These are phyloP conservation scores for Cyrtodaria siliqua DNA, from an alignment of 2,888 invertebrate species.

Conservation along the genomic window DNA sequence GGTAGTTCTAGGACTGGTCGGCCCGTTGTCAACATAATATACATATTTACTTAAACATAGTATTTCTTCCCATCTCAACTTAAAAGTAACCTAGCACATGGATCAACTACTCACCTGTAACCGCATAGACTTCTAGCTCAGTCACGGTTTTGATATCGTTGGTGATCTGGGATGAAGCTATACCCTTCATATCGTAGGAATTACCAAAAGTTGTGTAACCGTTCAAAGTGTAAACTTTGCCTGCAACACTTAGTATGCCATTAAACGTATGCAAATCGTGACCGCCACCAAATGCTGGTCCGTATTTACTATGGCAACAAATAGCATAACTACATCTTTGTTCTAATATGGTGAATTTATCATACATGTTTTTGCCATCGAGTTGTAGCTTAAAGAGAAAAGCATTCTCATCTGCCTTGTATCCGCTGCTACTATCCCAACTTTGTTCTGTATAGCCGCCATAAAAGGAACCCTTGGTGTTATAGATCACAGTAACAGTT, in stretches of 20 bases:
- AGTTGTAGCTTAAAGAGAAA: slow-evolving; percentile 60
- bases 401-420: slow-evolving; percentile 42
- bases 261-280: slow-evolving; percentile 46
- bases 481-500: slow-evolving; percentile 63
- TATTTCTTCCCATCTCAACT: too few relatives aligned
- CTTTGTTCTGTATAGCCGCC: slow-evolving; percentile 60
- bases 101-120: slow-evolving; percentile 63
- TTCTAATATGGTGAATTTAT: slow-evolving; percentile 39
- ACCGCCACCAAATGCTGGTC: slow-evolving; percentile 53
- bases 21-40: too few relatives aligned
- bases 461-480: slow-evolving; percentile 59
- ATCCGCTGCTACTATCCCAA: slow-evolving; percentile 48
- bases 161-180: slow-evolving; percentile 13
- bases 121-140: slow-evolving; percentile 64
- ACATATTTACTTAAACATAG: too few relatives aligned
- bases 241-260: slow-evolving; percentile 11
- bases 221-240: slow-evolving; percentile 30
- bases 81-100: too few relatives aligned
- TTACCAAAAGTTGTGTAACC: slow-evolving; percentile 22
- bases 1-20: too few relatives aligned
- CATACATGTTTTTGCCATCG: slow-evolving; percentile 23
- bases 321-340: slow-evolving; percentile 12
- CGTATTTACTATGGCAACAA: slow-evolving; percentile 14
- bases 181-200: slow-evolving; percentile 21
- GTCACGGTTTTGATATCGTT: slow-evolving; percentile 49